Evolutionary conservation across 2,113 vertebrate species (phyloP).

Genomic region (Sporophila hypoxantha): DNA sequence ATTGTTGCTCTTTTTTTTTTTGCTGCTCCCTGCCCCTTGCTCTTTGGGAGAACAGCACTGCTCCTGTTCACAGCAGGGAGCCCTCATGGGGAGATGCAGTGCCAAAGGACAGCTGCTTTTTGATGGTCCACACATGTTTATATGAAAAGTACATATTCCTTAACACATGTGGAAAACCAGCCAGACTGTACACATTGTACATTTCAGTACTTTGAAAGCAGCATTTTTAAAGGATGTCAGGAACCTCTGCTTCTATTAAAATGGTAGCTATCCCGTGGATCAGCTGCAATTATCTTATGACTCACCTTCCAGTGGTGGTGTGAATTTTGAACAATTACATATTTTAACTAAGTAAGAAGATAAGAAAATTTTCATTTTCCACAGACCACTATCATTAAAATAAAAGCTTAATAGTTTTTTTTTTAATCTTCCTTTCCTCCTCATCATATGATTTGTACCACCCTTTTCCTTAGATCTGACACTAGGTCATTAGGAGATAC

Average conservation of each 20-base stretch:
- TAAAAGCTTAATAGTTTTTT: neutral
- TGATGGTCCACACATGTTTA: accelerated
- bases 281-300: neutral
- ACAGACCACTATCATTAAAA: neutral
- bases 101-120: neutral
- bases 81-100: neutral
- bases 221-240: neutral
- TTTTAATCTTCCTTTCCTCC: neutral
- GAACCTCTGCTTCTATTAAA: neutral
- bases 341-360: neutral
- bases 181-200: neutral
- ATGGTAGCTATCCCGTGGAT: neutral
- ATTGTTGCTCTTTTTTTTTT: neutral
- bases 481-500: neutral
- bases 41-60: neutral
- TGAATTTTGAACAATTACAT: neutral
- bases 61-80: accelerated
- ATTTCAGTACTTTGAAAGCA: neutral
- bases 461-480: neutral
- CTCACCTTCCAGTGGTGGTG: neutral
- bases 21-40: neutral
- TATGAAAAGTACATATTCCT: neutral
- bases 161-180: neutral
- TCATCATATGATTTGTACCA: neutral
- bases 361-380: neutral